Percentiles rank a stretch among this genome's conserved stretches.
These are phyloP conservation scores for Saimiri boliviensis DNA, from an alignment of 2,113 vertebrate species.

Conservation along the genomic window DNA sequence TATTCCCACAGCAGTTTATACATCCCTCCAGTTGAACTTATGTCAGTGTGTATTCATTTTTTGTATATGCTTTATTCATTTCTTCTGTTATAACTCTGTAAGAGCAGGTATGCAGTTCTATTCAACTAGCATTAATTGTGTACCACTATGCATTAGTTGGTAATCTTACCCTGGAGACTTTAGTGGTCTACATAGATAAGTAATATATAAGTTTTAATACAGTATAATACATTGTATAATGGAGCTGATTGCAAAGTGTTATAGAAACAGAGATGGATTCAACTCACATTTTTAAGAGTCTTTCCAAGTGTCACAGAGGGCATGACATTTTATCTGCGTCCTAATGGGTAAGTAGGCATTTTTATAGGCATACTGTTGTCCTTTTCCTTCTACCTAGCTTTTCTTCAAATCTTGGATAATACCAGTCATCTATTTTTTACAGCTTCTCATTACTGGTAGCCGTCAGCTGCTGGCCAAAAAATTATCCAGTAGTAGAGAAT, in stretches of 20 bases:
- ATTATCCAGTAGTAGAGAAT: background rate
- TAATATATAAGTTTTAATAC: background rate
- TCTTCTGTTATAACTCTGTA: background rate
- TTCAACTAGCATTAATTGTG: background rate
- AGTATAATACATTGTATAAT: background rate
- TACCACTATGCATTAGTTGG: background rate
- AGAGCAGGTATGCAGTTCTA: background rate
- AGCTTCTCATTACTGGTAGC: background rate
- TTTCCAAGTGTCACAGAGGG: background rate
- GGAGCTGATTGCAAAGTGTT: slow-evolving; percentile 12
- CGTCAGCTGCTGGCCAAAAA: background rate
- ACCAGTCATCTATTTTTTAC: background rate
- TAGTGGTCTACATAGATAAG: background rate
- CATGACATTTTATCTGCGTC: background rate
- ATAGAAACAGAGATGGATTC: background rate
- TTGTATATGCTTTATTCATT: background rate
- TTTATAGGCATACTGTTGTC: background rate
- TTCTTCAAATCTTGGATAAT: background rate
- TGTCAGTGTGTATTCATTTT: background rate
- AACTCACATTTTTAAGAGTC: background rate
- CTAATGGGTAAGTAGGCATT: background rate
- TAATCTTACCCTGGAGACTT: background rate
- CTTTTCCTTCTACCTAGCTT: background rate
- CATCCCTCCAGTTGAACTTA: background rate
- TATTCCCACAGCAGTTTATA: background rate